phyloP scores from a whole-genome alignment of 1,140 invertebrate genomes.

The Macrotrachela quadricornifera region DNA sequence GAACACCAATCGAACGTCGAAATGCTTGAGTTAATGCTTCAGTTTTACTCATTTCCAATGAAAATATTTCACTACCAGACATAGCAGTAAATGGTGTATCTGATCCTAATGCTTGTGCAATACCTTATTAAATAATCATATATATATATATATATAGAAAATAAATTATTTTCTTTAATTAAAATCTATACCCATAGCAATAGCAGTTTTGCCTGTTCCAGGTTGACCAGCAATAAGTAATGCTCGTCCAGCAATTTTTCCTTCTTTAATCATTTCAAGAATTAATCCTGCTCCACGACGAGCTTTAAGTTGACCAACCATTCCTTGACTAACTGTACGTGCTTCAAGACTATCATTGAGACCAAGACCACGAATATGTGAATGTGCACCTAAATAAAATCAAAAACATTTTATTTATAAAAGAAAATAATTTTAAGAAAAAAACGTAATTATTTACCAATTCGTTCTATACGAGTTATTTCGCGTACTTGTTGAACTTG shows the following conservation, averaged over 20 bases:
- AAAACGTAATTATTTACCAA: no score
- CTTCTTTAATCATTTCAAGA: slow-evolving; percentile 90
- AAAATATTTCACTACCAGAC: slow-evolving; percentile 92
- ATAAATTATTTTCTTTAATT: neutral
- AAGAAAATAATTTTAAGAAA: neutral
- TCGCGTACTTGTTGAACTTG: slow-evolving; percentile 60
- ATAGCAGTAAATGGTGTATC: slow-evolving; percentile 96
- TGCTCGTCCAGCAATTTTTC: slow-evolving; percentile 88
- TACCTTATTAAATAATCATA: slow-evolving; percentile 35
- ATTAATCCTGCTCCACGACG: slow-evolving; percentile 77
- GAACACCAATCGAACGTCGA: slow-evolving; percentile 82
- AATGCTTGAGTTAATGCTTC: slow-evolving; percentile 92
- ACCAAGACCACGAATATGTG: slow-evolving; percentile 86
- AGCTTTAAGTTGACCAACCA: slow-evolving; percentile 85
- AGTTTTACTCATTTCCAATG: slow-evolving; percentile 94
- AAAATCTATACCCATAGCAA: slow-evolving; percentile 52
- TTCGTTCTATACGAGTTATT: slow-evolving; percentile 75
- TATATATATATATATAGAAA: no score
- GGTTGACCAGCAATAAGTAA: slow-evolving; percentile 83
- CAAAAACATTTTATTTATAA: neutral
- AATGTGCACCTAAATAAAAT: slow-evolving; percentile 74
- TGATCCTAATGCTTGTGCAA: slow-evolving; percentile 72
- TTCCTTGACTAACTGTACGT: slow-evolving; percentile 70
- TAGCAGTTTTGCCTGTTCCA: slow-evolving; percentile 88
- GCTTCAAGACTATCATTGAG: slow-evolving; percentile 79